Evolutionary conservation across 2,797 vertebrate genomes (phyloP).

Genomic region (Arremon brunneinucha): DNA sequence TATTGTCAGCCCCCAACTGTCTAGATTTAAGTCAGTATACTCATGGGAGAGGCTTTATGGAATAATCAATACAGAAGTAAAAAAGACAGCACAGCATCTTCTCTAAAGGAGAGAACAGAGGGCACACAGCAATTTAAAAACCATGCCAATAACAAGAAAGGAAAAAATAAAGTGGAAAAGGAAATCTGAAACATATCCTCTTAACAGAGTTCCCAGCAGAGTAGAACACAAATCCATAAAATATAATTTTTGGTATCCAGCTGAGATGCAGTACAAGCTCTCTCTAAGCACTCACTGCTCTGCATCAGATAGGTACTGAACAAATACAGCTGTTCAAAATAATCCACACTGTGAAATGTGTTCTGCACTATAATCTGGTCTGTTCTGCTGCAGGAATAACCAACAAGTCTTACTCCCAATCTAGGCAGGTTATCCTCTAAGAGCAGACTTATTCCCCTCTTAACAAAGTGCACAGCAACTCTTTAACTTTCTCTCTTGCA

Average conservation of each 20-base stretch:
- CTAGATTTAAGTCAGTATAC: background rate
- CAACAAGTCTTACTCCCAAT: background rate
- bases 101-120: background rate
- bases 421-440: background rate
- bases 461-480: background rate
- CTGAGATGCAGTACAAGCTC: background rate
- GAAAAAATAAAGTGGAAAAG: slow-evolving; percentile 5
- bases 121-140: background rate
- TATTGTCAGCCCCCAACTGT: background rate
- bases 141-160: background rate
- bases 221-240: background rate
- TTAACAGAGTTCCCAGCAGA: background rate
- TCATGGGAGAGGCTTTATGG: background rate
- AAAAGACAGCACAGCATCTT: background rate
- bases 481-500: background rate
- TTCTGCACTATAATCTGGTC: background rate
- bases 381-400: background rate
- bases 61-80: slow-evolving; percentile 44
- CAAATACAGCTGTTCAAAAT: background rate
- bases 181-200: background rate
- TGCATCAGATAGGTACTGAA: background rate
- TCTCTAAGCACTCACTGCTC: background rate
- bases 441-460: background rate
- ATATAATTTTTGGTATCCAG: background rate
- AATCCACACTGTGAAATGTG: background rate